phyloP scores from a whole-genome alignment of 1,140 invertebrate genomes.

The Solen grandis region DNA sequence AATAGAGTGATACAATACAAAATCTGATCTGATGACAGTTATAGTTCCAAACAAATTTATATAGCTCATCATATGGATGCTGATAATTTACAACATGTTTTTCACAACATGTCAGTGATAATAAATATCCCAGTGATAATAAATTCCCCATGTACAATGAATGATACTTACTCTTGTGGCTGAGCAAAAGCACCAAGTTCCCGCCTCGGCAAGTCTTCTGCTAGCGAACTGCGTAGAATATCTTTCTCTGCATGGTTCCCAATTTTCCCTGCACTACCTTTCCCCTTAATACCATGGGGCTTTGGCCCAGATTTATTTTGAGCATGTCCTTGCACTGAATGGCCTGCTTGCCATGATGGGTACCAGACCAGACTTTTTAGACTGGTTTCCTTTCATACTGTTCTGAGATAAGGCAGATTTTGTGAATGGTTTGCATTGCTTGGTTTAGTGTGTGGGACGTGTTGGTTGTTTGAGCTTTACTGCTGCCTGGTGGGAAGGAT shows the following conservation, averaged over 20 bases:
- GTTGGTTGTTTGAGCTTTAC: neutral
- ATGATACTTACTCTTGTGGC: conserved; percentile 62
- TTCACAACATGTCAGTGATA: too few relatives aligned
- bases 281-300: neutral
- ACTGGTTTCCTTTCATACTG: conserved; percentile 40
- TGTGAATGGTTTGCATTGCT: conserved; percentile 44
- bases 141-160: too few relatives aligned
- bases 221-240: conserved; percentile 53
- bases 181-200: conserved; percentile 50
- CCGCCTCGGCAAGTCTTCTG: conserved; percentile 64
- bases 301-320: conserved; percentile 21
- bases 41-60: too few relatives aligned
- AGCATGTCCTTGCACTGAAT: conserved; percentile 5
- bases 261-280: neutral
- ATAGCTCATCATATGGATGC: too few relatives aligned
- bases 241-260: conserved; percentile 23
- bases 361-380: conserved; percentile 12
- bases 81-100: too few relatives aligned
- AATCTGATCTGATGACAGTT: too few relatives aligned
- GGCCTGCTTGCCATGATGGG: conserved; percentile 39
- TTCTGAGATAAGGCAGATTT: conserved; percentile 22
- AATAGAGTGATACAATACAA: too few relatives aligned
- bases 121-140: too few relatives aligned
- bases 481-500: conserved; percentile 4
- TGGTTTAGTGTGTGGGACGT: conserved; percentile 23